These are phyloP conservation scores for Trissolcus brochymenae DNA, from an alignment of 2,888 invertebrate genomes.

Conservation along the genomic window DNA sequence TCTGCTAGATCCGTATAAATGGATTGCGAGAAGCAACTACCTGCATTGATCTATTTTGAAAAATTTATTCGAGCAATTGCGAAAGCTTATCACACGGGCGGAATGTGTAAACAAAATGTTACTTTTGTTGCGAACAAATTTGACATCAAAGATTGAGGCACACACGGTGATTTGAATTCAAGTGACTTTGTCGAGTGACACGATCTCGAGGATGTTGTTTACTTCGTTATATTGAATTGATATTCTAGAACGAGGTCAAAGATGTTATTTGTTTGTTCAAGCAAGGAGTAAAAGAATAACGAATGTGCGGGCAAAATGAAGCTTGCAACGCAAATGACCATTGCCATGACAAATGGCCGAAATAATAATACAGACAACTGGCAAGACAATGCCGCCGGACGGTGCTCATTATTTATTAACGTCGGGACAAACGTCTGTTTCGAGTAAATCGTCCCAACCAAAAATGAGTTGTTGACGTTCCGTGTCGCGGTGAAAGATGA, in stretches of 20 bases:
- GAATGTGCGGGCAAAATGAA: constrained; percentile 8
- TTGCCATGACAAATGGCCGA: constrained; percentile 33
- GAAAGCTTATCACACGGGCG: constrained; percentile 25
- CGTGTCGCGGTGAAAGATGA: constrained; percentile 32
- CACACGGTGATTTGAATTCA: constrained; percentile 3
- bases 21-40: constrained; percentile 26
- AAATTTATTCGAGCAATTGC: constrained; percentile 32
- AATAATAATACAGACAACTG: constrained; percentile 38
- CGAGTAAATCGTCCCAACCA: constrained; percentile 37
- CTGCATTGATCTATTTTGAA: constrained; percentile 49
- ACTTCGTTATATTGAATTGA: neutral
- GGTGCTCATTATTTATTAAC: constrained; percentile 42
- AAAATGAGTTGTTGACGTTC: constrained; percentile 45
- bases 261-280: too few species aligned
- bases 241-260: too few species aligned
- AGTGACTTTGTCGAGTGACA: too few species aligned
- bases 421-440: constrained; percentile 44
- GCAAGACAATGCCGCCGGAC: constrained; percentile 46
- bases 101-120: constrained; percentile 42
- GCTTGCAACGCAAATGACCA: constrained; percentile 17
- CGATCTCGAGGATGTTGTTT: too few species aligned
- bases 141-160: neutral
- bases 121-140: constrained; percentile 4
- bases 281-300: neutral
- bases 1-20: constrained; percentile 32